Base-by-base conservation (phyloP, 2,888 invertebrate species). In the Hololepta plana region DNA sequence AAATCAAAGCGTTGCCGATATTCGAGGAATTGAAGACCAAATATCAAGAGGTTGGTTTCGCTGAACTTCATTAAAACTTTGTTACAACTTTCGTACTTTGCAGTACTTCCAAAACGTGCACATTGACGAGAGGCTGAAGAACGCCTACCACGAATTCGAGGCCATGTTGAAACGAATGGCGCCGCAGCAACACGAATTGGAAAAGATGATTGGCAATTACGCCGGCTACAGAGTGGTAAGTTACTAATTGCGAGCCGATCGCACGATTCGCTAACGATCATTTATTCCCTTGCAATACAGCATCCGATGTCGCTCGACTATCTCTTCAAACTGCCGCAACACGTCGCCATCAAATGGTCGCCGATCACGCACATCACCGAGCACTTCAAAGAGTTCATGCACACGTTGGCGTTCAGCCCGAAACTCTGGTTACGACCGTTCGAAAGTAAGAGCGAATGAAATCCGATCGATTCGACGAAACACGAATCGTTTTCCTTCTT, bases 341-440 rank as follows among this genome's bases (percentile, higher is more conserved):
- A 74, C 12, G 57, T 67, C 1, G 57, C 63, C 0, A 53, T 71
- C 5, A 62, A 63, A 22, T 53, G 69, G 37, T 77, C 75, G 32
- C 35, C 67, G 2, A 16, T 77, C 11, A 66, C 62, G 43, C 65
- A 66, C 38, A 9, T 22, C 5, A 12, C 10, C 6, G 4, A n/a
- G 3, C 53, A 60, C n/a, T 43, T 67, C 1, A 31, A 53, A 3
- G 59, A 65, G 20, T 17, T 70, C n/a, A 44, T 69, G 35, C 55
- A 59, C 30, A 55, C 68, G 1, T 47, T 60, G 21, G 54, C 61
- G 30, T 39, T 63, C 5, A 55, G 64, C 41, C 59, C 64, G 0
- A 44, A 59, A 1, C 64, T 72, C 22, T 61, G 70, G 36, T 43
- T 77, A 15, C 71, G 69, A 35, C 68, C 80, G 12, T 68, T 70